Evolutionary conservation across 2,797 vertebrate species (phyloP).

Genomic region (Cephalopachus bancanus): DNA sequence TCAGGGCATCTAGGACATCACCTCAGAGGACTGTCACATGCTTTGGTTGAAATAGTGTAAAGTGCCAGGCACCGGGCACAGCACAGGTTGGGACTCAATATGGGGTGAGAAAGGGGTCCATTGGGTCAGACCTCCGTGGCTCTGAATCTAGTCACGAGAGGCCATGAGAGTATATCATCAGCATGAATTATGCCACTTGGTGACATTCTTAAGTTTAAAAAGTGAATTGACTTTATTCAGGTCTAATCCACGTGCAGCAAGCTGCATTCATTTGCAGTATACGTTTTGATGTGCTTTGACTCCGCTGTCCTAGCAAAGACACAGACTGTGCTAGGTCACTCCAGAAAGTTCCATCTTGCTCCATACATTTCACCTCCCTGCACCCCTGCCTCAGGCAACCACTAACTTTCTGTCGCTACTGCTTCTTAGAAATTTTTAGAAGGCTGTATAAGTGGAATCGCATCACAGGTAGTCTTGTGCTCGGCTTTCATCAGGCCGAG

Average conservation of each 20-base stretch:
- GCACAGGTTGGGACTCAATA: fast-evolving
- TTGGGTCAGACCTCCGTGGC: neutral
- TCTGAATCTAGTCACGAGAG: neutral
- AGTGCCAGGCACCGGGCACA: fast-evolving
- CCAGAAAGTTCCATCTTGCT: neutral
- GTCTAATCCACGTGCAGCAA: neutral
- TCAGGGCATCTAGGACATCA: neutral
- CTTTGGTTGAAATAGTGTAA: neutral
- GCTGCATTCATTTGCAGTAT: neutral
- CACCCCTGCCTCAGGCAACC: neutral
- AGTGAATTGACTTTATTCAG: neutral
- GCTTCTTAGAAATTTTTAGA: neutral
- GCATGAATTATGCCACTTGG: neutral
- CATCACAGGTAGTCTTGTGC: no score
- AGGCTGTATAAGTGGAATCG: neutral
- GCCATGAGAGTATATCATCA: neutral
- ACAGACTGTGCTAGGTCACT: neutral
- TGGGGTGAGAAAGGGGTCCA: fast-evolving
- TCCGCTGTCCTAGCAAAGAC: neutral
- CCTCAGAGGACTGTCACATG: no score
- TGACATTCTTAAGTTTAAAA: neutral
- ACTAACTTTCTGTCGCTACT: neutral
- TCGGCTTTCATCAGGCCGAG: neutral
- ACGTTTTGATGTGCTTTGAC: neutral
- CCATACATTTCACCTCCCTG: neutral